Evolutionary conservation across 2,888 invertebrate species (phyloP), one percentile per base, ranked within the genome.

Genomic region (Hesperia comma): DNA sequence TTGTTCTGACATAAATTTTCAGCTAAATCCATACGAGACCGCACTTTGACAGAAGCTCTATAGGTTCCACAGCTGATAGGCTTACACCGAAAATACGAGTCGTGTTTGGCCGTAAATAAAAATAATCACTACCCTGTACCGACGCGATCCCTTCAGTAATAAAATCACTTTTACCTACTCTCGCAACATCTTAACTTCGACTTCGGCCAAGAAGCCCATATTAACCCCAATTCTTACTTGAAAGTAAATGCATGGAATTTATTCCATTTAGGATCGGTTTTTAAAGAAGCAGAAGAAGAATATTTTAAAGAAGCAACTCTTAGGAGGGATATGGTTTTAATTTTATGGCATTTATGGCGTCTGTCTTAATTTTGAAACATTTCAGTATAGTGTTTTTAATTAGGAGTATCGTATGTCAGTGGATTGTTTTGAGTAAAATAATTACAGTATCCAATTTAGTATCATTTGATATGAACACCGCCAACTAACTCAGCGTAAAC

Each of bases 361-460:
- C 26, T 26, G 26, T 26, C 2, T 26, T 2, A 26, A 26, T 26
- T 26, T 26, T 26, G 26, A 26, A 26, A 26, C 26, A 26, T 26
- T 26, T 26, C 26, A 26, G 5, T 4, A 26, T 26, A 26, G 2
- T 26, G 26, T 26, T 26, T 26, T 26, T 5, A 26, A 26, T 26
- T 4, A 26, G 3, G 26, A 10, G 10, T 12, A 37, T 37, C 37
- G 37, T 37, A 12, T 33, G 17, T 17, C n/a, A 21, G 37, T 17
- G 17, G 17, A 57, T 57, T 57, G 41, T 57, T 41, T 57, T 41
- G 21, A 57, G n/a, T 21, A 41, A 57, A 21, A 57, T 57, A 41
- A 57, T 41, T 57, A 41, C n/a, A 41, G 2, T 17, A 21, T 21
- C 40, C 33, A 41, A 57, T 41, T 40, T 41, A 56, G 14, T 56